Evolutionary conservation across 2,888 invertebrate species (phyloP), one percentile per base, ranked within the genome.

Genomic region (Athrips mouffetella): DNA sequence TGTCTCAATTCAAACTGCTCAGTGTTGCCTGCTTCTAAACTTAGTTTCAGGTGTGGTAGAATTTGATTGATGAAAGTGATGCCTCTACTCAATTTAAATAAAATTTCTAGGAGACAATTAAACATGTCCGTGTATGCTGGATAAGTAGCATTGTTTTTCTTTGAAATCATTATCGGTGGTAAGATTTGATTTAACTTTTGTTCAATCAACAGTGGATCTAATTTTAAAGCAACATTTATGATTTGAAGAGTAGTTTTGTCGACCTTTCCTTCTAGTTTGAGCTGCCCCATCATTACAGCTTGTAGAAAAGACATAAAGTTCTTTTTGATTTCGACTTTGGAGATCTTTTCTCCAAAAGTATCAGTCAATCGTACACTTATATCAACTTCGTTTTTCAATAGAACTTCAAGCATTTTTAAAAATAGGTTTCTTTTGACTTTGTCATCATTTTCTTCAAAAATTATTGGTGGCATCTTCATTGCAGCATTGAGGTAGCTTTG

Each of bases 81-180:
- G 0, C 89, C 89, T 55, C 79, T 67, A 47, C 88, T 86, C 1
- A 89, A 53, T 72, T 89, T 89, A 50, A 85, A 89, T 13, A 84
- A 54, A 18, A 73, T 81, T 65, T 86, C 80, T n/a, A 88, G 30
- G 16, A 89, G 62, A 42, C 67, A 80, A 53, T 82, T 85, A 6
- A 88, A 53, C 62, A 76, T 83, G 45, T 83, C 76, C 52, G 52
- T 70, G 37, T 87, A 88, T 0, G 66, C 57, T 52, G 76, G 69
- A 10, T 60, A 48, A 2, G 71, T 51, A 1, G 58, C 11, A 44
- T 53, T 73, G 48, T 62, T 75, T 61, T 87, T 86, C 50, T 79
- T 82, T 1, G 67, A 58, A 1, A 73, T 63, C 80, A 89, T 83
- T 5, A 89, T 66, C 3, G 74, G 63, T 7, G 89, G 82, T 45